Evolutionary conservation across 2,888 invertebrate species (phyloP).

Genomic region (Taphrorychus bicolor): DNA sequence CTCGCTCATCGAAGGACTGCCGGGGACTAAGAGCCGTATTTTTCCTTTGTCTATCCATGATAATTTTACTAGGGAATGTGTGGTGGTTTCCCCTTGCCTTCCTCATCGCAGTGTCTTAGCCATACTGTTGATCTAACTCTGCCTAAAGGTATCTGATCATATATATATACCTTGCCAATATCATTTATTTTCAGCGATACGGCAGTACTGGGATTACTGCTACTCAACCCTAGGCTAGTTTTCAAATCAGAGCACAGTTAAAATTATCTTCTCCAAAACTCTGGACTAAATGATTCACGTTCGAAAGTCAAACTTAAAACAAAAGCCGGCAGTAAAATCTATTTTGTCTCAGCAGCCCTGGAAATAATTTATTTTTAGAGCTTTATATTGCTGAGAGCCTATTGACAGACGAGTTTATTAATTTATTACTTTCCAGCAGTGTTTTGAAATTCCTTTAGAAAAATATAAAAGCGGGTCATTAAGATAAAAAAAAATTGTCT

Average conservation of each 20-base stretch:
- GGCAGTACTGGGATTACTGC: too few relatives aligned
- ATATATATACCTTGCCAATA: too few relatives aligned
- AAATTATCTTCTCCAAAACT: background rate
- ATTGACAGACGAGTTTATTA: conserved; percentile 21
- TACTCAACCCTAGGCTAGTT: too few relatives aligned
- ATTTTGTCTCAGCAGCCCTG: conserved; percentile 17
- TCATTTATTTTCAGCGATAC: too few relatives aligned
- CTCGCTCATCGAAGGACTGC: too few relatives aligned
- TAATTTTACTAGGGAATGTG: too few relatives aligned
- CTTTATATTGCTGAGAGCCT: conserved; percentile 7
- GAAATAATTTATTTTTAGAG: conserved; percentile 25
- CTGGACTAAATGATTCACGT: background rate
- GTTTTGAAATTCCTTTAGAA: background rate
- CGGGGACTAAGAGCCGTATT: too few relatives aligned
- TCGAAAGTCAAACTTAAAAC: conserved; percentile 5
- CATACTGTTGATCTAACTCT: too few relatives aligned
- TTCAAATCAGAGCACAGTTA: background rate
- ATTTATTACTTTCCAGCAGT: conserved; percentile 12
- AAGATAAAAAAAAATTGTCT: background rate
- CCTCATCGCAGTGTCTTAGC: too few relatives aligned
- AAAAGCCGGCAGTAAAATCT: conserved; percentile 12
- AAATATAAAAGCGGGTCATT: background rate
- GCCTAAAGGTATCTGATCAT: too few relatives aligned
- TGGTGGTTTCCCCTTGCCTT: too few relatives aligned
- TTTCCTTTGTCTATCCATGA: too few relatives aligned